Conservation (phyloP, 2,113 vertebrate genomes). For the Ceuthmochares aereus region DNA sequence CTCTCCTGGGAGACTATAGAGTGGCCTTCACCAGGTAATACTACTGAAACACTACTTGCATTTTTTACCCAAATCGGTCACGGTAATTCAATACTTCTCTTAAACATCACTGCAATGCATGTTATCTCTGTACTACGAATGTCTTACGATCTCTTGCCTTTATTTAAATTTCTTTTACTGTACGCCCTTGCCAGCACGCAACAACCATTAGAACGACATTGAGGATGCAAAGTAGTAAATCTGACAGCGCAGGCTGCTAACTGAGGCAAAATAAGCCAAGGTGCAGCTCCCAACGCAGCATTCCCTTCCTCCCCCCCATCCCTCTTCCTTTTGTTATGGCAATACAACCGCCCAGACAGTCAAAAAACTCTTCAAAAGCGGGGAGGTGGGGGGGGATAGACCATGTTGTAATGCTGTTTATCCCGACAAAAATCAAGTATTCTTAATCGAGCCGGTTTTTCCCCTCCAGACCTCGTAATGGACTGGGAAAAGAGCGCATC, state of each 20-base stretch:
- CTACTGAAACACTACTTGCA: background rate
- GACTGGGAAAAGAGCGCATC: background rate
- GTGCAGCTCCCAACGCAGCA: background rate
- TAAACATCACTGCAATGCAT: background rate
- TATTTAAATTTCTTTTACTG: background rate
- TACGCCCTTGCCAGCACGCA: background rate
- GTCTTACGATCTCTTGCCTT: background rate
- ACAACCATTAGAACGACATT: background rate
- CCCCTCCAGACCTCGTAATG: constrained; percentile 7
- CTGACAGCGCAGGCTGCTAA: background rate
- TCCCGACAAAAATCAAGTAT: background rate
- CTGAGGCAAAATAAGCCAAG: background rate
- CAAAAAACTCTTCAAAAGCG: background rate
- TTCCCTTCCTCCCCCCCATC: background rate
- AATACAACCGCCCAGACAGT: background rate
- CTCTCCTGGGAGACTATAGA: background rate
- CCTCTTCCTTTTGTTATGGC: constrained; percentile 49
- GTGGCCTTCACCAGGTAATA: background rate
- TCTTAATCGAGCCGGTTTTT: constrained; percentile 14
- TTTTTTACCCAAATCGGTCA: background rate
- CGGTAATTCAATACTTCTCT: background rate
- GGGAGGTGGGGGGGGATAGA: background rate
- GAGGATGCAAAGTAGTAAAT: background rate
- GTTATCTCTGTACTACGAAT: background rate
- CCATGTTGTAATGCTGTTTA: background rate